phyloP scores from a whole-genome alignment of 2,113 vertebrate species.

The Zonotrichia leucophrys region DNA sequence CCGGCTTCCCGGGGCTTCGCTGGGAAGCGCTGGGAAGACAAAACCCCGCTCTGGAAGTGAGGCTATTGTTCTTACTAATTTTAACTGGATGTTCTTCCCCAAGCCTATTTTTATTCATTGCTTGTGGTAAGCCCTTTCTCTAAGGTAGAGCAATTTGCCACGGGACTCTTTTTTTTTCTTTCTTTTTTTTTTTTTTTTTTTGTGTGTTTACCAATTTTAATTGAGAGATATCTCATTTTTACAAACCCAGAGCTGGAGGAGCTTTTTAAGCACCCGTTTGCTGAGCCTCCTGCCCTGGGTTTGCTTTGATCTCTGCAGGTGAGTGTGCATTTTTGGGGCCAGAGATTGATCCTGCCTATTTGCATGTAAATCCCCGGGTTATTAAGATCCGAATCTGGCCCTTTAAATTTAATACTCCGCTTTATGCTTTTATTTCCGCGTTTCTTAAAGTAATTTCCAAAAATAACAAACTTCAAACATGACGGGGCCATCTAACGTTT shows the following conservation, averaged over 20 bases:
- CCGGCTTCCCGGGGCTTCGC: constrained; percentile 31
- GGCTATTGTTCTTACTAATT: constrained; percentile 67
- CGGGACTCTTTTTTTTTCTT: background rate
- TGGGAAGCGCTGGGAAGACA: constrained; percentile 50
- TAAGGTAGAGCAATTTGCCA: constrained; percentile 62
- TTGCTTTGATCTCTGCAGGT: constrained; percentile 47
- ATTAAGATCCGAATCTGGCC: constrained; percentile 61
- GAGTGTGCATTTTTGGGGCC: constrained; percentile 1
- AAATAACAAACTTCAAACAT: constrained; percentile 67
- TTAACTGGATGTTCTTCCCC: constrained; percentile 57
- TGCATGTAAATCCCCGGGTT: constrained; percentile 40
- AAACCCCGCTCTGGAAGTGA: constrained; percentile 49
- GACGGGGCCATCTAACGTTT: constrained; percentile 48
- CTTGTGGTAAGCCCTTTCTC: constrained; percentile 60
- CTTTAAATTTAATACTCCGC: constrained; percentile 57
- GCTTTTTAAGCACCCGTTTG: background rate
- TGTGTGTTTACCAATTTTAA: constrained; percentile 15
- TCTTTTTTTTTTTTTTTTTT: background rate
- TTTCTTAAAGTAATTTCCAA: constrained; percentile 66
- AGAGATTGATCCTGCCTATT: constrained; percentile 36
- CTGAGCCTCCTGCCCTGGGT: background rate
- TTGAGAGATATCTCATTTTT: background rate
- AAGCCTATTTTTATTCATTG: constrained; percentile 63
- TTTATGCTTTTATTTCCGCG: constrained; percentile 60
- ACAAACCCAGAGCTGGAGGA: constrained; percentile 9